A percentile compares a stretch with the other conserved stretches of the same genome.
phyloP scores from a whole-genome alignment of 2,888 invertebrate species.

The Scaptodrosophila latifasciaeformis region DNA sequence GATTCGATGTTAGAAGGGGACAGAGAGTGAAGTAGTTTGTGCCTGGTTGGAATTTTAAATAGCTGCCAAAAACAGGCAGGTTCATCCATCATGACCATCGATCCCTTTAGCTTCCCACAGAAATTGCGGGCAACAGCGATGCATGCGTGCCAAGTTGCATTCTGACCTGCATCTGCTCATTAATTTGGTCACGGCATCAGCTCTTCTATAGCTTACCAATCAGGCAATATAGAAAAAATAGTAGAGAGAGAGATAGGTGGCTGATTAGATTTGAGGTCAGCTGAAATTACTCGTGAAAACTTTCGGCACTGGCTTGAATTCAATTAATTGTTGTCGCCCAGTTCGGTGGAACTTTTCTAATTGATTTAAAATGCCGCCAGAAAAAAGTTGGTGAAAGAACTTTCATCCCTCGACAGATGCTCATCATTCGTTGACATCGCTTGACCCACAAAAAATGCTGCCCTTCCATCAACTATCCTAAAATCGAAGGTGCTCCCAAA shows the following conservation, averaged over 20 bases:
- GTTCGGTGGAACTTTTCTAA: constrained; percentile 22
- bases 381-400: neutral
- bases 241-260: too few relatives aligned
- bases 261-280: too few relatives aligned
- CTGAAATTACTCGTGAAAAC: constrained; percentile 15
- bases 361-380: constrained; percentile 20
- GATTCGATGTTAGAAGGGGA: constrained; percentile 3
- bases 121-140: neutral
- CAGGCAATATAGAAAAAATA: too few relatives aligned
- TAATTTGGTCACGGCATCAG: constrained; percentile 16
- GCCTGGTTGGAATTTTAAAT: constrained; percentile 40
- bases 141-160: neutral
- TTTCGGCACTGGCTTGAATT: constrained; percentile 19
- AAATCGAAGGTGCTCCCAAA: constrained; percentile 19
- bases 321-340: constrained; percentile 15
- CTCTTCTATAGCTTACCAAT: too few relatives aligned
- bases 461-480: neutral
- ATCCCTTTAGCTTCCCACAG: too few relatives aligned
- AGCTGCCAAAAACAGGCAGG: constrained; percentile 32
- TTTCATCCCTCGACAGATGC: neutral
- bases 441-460: constrained; percentile 32
- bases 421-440: neutral
- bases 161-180: constrained; percentile 26
- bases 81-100: constrained; percentile 27
- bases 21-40: neutral